Percentiles rank a stretch among this genome's conserved stretches.
Conservation (phyloP, 2,797 vertebrate genomes). For the Hafferia zeledoni region DNA sequence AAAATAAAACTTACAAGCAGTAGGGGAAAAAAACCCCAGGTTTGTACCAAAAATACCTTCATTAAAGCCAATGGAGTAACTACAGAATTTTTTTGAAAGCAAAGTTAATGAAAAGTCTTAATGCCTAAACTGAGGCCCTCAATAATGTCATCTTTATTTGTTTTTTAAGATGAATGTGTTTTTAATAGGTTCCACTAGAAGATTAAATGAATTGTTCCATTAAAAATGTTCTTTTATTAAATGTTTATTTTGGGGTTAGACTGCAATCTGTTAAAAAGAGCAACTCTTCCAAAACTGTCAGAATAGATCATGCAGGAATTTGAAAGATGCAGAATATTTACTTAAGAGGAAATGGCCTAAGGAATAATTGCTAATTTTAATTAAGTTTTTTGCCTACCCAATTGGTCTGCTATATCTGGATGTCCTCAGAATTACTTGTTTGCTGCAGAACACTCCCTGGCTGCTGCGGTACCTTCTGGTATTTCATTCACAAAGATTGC, state of each 20-base stretch:
- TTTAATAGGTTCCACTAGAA: slow-evolving; percentile 1
- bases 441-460: not conserved
- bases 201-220: not conserved
- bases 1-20: not conserved
- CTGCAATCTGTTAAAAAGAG: slow-evolving; percentile 55
- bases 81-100: not conserved
- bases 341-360: slow-evolving; percentile 45
- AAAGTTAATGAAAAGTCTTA: not conserved
- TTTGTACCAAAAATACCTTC: not conserved
- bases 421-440: not conserved
- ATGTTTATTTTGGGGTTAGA: slow-evolving; percentile 39
- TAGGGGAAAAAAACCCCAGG: not conserved
- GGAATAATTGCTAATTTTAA: slow-evolving; percentile 57
- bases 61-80: not conserved
- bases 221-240: slow-evolving; percentile 39
- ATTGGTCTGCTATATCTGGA: not conserved
- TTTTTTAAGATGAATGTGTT: not conserved
- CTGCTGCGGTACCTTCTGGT: slow-evolving; percentile 17
- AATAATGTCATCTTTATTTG: not conserved
- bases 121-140: not conserved
- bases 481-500: slow-evolving; percentile 25
- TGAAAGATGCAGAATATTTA: slow-evolving; percentile 63
- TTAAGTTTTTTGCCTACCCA: slow-evolving; percentile 29
- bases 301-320: slow-evolving; percentile 48
- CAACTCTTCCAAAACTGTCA: slow-evolving; percentile 53